Evolutionary conservation across 30 jellyfish, hydroid and myxozoan species (phyloP), one percentile per base, ranked within the genome.

Genomic region (Cassiopea andromeda): DNA sequence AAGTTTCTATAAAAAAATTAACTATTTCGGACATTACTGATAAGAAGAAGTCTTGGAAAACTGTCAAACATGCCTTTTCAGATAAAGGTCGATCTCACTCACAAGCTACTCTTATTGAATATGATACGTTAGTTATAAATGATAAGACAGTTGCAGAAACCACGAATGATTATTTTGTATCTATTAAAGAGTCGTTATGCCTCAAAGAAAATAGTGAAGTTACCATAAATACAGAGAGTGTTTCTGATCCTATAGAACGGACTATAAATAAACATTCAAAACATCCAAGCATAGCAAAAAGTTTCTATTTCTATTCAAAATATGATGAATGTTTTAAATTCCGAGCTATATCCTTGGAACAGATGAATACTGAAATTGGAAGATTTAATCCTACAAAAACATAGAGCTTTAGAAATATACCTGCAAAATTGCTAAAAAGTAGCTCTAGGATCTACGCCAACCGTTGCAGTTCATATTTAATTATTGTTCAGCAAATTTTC

Each of bases 21-120:
- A 45, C 69, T 7, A 68, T 72, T 19, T 44, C 91, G 27, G 50
- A 38, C 13, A 48, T 81, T 2, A 60, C 82, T 61, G 90, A 48
- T 77, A 72, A 83, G 27, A 68, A 83, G 5, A 80, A 4, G 44
- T 80, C 5, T 46, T 80, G 89, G 80, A 59, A 60, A 61, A 60
- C 80, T 9, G 89, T 60, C 13, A 80, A 80, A 67, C 89, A 66
- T 46, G 1, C 61, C 80, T 72, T 80, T 44, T 80, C 89, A 1
- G 89, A 60, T 27, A 80, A 80, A 60, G 19, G 1, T 17, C 89
- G 46, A 46, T 49, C 86, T 38, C n/a, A 19, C 2, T 2, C 7
- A 1, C n/a, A 70, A 70, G 19, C 19, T 7, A 19, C 14, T 38
- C 50, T 70, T 1, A 15, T 59, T 59, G 49, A 46, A 19, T 78